phyloP scores from a whole-genome alignment of 2,797 vertebrate species.

The Sebastes reedi region DNA sequence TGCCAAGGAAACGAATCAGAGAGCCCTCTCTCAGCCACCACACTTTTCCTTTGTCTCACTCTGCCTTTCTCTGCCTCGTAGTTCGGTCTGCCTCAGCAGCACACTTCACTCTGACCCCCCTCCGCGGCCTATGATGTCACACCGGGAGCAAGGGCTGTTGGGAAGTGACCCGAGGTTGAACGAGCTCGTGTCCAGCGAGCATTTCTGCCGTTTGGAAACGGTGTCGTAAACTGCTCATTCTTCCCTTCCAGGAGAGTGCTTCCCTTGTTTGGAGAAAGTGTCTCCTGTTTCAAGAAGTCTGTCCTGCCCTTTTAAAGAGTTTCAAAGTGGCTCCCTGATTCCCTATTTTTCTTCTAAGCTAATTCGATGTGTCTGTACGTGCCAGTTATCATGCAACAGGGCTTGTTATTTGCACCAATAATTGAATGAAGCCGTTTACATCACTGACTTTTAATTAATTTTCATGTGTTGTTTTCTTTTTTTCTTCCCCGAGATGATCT shows the following conservation, averaged over 20 bases:
- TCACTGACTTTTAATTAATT: slow-evolving; percentile 78
- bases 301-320: slow-evolving; percentile 67
- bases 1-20: slow-evolving; percentile 92
- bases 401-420: slow-evolving; percentile 71
- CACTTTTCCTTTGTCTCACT: slow-evolving; percentile 75
- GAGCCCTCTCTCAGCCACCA: slow-evolving; percentile 68
- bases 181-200: slow-evolving; percentile 63
- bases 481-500: slow-evolving; percentile 53
- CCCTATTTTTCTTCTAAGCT: slow-evolving; percentile 45
- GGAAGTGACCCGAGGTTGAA: slow-evolving; percentile 63
- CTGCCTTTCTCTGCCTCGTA: slow-evolving; percentile 41
- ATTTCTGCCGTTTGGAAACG: slow-evolving; percentile 40
- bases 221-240: slow-evolving; percentile 59
- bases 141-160: slow-evolving; percentile 52
- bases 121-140: slow-evolving; percentile 68
- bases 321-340: slow-evolving; percentile 61
- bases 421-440: slow-evolving; percentile 74
- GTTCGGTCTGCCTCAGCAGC: slow-evolving; percentile 37
- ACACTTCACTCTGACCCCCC: slow-evolving; percentile 67
- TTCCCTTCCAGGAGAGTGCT: slow-evolving; percentile 56
- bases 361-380: slow-evolving; percentile 46
- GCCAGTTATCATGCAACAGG: slow-evolving; percentile 58
- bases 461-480: slow-evolving; percentile 61
- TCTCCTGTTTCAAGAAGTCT: slow-evolving; percentile 65
- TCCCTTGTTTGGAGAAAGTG: slow-evolving; percentile 70